Percentiles rank a stretch among this genome's conserved stretches.
These are phyloP conservation scores for Rhinoderma darwinii DNA, from an alignment of 2,113 vertebrate species.

Conservation along the genomic window DNA sequence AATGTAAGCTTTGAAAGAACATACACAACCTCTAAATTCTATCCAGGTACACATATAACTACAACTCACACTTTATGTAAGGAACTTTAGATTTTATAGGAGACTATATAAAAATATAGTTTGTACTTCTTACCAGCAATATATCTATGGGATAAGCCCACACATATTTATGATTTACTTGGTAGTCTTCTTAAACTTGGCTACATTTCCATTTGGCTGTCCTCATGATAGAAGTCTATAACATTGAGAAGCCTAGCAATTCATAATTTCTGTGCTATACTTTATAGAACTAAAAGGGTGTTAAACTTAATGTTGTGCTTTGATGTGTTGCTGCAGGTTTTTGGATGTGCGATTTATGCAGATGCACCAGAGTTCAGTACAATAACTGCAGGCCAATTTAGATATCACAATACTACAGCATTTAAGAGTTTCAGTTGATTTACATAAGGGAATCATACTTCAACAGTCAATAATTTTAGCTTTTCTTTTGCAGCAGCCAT, in stretches of 20 bases:
- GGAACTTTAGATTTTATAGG: neutral
- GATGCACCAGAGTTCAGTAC: constrained; percentile 46
- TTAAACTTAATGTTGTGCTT: constrained; percentile 34
- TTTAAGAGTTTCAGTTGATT: constrained; percentile 52
- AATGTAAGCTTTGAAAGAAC: neutral
- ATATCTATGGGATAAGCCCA: neutral
- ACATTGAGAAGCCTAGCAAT: constrained; percentile 14
- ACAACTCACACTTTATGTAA: too few relatives aligned
- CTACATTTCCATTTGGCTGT: constrained; percentile 13
- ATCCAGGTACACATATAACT: neutral
- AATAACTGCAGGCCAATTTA: constrained; percentile 54
- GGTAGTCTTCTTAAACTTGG: constrained; percentile 32
- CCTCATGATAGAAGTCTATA: constrained; percentile 3
- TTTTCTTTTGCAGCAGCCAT: constrained; percentile 49
- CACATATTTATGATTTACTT: constrained; percentile 32
- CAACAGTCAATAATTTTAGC: constrained; percentile 48
- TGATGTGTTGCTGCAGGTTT: constrained; percentile 54
- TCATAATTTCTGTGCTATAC: constrained; percentile 33
- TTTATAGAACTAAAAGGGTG: constrained; percentile 32
- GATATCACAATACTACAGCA: constrained; percentile 53
- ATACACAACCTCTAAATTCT: neutral
- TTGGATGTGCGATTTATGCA: constrained; percentile 29
- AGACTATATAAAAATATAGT: constrained; percentile 12
- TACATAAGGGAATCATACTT: constrained; percentile 55
- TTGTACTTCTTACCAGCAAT: neutral